These are phyloP conservation scores for Felis catus DNA, from an alignment of 2,113 vertebrate genomes.

Conservation along the genomic window DNA sequence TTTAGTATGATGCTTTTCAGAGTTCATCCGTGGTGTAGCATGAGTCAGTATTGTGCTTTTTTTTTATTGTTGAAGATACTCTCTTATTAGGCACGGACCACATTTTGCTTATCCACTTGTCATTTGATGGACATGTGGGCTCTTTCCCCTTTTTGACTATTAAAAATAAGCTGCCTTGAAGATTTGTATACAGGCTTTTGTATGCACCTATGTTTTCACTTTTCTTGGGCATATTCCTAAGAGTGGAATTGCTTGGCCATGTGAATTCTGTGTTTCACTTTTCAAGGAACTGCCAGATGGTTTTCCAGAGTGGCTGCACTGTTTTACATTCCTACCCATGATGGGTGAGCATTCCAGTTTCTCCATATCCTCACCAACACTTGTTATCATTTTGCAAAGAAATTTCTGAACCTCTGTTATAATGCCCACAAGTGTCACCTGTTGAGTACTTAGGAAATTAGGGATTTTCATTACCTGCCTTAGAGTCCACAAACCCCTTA, in stretches of 20 bases:
- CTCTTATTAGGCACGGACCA: not conserved
- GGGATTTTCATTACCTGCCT: not conserved
- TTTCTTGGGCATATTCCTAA: not conserved
- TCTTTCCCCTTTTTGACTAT: too few relatives aligned
- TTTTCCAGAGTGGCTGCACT: not conserved
- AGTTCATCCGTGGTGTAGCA: too few relatives aligned
- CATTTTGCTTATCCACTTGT: fast-evolving
- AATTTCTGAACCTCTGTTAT: not conserved
- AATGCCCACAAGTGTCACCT: not conserved
- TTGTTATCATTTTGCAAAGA: not conserved
- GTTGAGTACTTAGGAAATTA: not conserved
- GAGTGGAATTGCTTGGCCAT: not conserved
- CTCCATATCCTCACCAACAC: not conserved
- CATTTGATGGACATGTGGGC: not conserved
- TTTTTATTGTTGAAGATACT: not conserved
- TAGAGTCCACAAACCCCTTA: not conserved
- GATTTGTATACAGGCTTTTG: fast-evolving
- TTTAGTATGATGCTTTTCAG: not conserved
- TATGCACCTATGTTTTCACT: fast-evolving
- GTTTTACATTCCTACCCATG: fast-evolving
- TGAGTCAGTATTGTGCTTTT: not conserved
- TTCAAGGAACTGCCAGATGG: not conserved
- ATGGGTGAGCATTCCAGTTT: not conserved
- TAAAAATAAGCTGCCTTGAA: not conserved
- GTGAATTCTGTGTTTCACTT: not conserved